These are phyloP conservation scores for Scaptomyza montana DNA, from an alignment of 1,140 invertebrate genomes.

Conservation along the genomic window DNA sequence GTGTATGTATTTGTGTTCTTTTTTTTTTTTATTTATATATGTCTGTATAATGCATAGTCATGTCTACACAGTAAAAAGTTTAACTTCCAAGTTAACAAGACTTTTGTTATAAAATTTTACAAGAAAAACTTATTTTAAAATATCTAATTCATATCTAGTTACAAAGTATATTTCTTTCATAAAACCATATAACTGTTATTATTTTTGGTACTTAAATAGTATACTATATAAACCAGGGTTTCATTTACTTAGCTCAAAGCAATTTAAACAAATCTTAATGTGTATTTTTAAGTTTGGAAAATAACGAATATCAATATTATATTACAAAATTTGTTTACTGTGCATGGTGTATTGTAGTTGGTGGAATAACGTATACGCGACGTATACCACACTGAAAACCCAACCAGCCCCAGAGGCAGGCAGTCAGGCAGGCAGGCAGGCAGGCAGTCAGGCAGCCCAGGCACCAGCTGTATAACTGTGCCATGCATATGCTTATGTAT, in stretches of 20 bases:
- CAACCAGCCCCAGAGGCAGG: constrained; percentile 52
- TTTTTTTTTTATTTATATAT: constrained; percentile 1
- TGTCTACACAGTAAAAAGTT: neutral
- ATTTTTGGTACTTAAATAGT: too few species aligned
- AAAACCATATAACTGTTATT: too few species aligned
- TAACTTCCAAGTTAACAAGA: neutral
- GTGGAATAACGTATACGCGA: constrained; percentile 71
- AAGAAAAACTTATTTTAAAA: too few species aligned
- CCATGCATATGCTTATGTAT: constrained; percentile 70
- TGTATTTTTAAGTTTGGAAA: neutral
- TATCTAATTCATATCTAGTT: too few species aligned
- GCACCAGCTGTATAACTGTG: constrained; percentile 72
- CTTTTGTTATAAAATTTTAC: too few species aligned
- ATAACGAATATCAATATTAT: neutral
- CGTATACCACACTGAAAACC: constrained; percentile 54
- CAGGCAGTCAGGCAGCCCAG: constrained; percentile 33
- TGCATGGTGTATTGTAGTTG: constrained; percentile 50
- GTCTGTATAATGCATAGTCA: constrained; percentile 5
- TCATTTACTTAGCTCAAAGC: too few species aligned
- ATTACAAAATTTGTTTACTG: neutral
- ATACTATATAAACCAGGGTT: too few species aligned
- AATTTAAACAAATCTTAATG: too few species aligned
- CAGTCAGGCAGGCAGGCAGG: constrained; percentile 24
- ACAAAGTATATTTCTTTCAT: too few species aligned
- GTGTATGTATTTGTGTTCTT: constrained; percentile 19